phyloP scores from a whole-genome alignment of 1,140 invertebrate species.

The Drosophila ironensis region DNA sequence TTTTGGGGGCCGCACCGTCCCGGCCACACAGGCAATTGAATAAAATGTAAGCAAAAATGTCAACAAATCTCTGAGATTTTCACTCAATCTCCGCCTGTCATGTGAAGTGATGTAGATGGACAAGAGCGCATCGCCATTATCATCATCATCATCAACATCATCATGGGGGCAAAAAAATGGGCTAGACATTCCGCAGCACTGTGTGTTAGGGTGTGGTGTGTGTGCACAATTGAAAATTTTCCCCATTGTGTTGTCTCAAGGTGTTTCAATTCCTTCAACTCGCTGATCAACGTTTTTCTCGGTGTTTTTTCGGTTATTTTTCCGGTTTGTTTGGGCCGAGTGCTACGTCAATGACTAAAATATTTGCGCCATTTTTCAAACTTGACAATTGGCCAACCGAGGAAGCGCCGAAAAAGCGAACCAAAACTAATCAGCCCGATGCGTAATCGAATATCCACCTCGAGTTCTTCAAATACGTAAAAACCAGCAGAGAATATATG shows the following conservation, averaged over 20 bases:
- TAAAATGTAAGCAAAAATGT: conserved; percentile 53
- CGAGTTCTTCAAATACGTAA: background rate
- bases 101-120: conserved; percentile 46
- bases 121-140: conserved; percentile 11
- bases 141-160: background rate
- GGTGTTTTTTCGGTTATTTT: background rate
- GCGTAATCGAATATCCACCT: conserved; percentile 57
- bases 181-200: conserved; percentile 19
- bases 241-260: conserved; percentile 33
- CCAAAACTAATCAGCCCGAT: conserved; percentile 59
- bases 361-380: conserved; percentile 60
- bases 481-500: background rate
- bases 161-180: background rate
- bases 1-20: background rate
- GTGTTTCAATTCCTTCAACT: conserved; percentile 40
- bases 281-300: background rate
- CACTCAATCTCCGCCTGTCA: conserved; percentile 71
- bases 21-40: conserved; percentile 23
- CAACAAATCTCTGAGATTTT: conserved; percentile 74
- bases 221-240: conserved; percentile 44
- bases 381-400: conserved; percentile 36
- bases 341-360: conserved; percentile 68
- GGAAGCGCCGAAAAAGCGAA: conserved; percentile 28
- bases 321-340: conserved; percentile 10
- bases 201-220: background rate